Evolutionary conservation across 2,888 invertebrate genomes (phyloP), one percentile per base, ranked within the genome.

Genomic region (Melipona beecheii): DNA sequence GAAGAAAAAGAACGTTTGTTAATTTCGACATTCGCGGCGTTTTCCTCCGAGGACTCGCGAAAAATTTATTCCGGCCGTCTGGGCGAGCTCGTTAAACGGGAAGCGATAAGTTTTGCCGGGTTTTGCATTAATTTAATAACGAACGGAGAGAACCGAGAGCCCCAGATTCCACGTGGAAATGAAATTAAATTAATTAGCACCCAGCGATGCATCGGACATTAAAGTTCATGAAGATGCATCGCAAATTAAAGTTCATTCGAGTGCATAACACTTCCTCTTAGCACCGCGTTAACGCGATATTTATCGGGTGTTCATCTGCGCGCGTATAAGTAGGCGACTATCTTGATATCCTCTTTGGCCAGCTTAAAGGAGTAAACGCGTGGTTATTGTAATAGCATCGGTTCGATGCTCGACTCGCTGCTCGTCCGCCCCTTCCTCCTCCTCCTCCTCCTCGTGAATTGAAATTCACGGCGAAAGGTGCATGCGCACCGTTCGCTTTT

Each of bases 261-360:
- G 75, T 78, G 84, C 81, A 83, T 83, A 83, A 83, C 83, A 76
- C 84, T 84, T 79, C 84, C 83, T 79, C 83, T 83, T 85, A 76
- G 83, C 79, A 78, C 75, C 66, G 31, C 80, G 78, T 87, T 79
- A 68, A 62, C 81, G 84, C 75, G 81, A 90, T 92, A 92, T 92
- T 92, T 91, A 92, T 92, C 92, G 90, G 88, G 80, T 90, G 91
- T 90, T 90, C 91, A 92, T 91, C 92, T 91, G 79, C 43, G 78
- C 88, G 90, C 89, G 89, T 91, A 90, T 91, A 91, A 90, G 90
- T 89, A 91, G 89, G 15, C 89, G 82, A 78, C 89, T 87, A 84
- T 72, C 79, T 85, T 83, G 88, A 87, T 87, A 84, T 86, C 81
- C 87, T 69, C 75, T 65, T 79, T 75, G 72, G 82, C 71, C 74